Evolutionary conservation across 2,797 vertebrate species (phyloP), one percentile per base, ranked within the genome.

Genomic region (Gallinago stenura): DNA sequence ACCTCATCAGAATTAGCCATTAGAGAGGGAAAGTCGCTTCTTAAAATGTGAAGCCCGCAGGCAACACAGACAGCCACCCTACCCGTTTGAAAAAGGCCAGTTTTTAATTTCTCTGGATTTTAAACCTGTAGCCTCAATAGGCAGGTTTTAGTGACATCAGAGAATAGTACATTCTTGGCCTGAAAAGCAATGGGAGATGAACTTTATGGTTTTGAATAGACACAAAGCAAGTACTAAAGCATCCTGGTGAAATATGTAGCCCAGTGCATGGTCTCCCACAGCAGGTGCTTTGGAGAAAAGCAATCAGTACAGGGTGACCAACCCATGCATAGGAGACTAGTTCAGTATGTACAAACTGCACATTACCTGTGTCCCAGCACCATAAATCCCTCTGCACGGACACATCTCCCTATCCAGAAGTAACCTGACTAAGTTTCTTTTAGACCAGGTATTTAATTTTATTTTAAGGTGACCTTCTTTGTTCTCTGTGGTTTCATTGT

Each of bases 31-130:
- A 96, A 89, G 75, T 83, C 79, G 56, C 87, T 77, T 92, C 93
- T 89, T 86, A 92, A 85, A 95, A 95, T 35, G 68, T 92, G 78
- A 85, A 83, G 66, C 92, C 90, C 50, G 76, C 81, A 94, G 93
- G 89, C 81, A 80, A 78, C 87, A 46, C 73, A 87, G 81, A 88
- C 80, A 92, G 60, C 64, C 81, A 90, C 45, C 48, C 89, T 65
- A 70, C n/a, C 33, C 50, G 37, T 77, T 78, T 64, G 61, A 58
- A 87, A 96, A 94, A 87, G 71, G 81, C 50, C 81, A 68, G 3
- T 73, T 87, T 94, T 92, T 57, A 77, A 77, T 71, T 87, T 83
- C 62, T 68, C 58, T 58, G 39, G 17, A 20, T 95, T 94, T 94
- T 83, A 90, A 93, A 87, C 39, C 64, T 60, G 51, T 31, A 53